Evolutionary conservation across 2,113 vertebrate genomes (phyloP), one percentile per base, ranked within the genome.

Genomic region (Bungarus multicinctus): DNA sequence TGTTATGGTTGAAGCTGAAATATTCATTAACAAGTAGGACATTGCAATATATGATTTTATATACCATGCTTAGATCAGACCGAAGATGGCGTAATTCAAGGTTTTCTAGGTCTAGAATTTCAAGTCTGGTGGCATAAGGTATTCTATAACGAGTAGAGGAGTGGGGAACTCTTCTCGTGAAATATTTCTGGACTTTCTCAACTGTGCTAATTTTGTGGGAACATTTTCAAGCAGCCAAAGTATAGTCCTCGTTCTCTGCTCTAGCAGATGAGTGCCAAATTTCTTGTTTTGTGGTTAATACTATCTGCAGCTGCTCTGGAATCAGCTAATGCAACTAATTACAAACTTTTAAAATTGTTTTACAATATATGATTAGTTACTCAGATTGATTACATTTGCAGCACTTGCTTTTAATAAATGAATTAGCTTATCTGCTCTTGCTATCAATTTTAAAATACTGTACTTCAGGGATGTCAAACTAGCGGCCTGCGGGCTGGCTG

Each of bases 251-350:
- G 1, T 81, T 81, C 74, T 81, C 34, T 9, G 34, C 18, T 81
- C 34, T 81, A 39, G 34, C 2, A 8, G 16, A 53, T 43, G 47
- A 81, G 6, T 81, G 34, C 74, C 34, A 22, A 81, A 9, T 74
- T 27, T 18, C 5, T 91, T 87, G 53, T 95, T 94, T 52, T 30
- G 47, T 53, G 4, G 55, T 39, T 93, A 50, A 53, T 90, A 58
- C 55, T 0, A 0, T 64, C 45, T 45, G 64, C 85, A 91, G 58
- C 87, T 93, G 90, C 30, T 95, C 52, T 53, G 22, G 89, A n/a
- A 88, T 30, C 47, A 92, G 34, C 18, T 43, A 81, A 22, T 81
- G 74, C 74, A 81, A 22, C 18, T 81, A 81, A 81, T 81, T 43
- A 22, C 7, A 22, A 81, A 43, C 34, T 22, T 43, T 81, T 43